Base-by-base conservation (phyloP, 2,888 invertebrate species). In the Agrotis puta region DNA sequence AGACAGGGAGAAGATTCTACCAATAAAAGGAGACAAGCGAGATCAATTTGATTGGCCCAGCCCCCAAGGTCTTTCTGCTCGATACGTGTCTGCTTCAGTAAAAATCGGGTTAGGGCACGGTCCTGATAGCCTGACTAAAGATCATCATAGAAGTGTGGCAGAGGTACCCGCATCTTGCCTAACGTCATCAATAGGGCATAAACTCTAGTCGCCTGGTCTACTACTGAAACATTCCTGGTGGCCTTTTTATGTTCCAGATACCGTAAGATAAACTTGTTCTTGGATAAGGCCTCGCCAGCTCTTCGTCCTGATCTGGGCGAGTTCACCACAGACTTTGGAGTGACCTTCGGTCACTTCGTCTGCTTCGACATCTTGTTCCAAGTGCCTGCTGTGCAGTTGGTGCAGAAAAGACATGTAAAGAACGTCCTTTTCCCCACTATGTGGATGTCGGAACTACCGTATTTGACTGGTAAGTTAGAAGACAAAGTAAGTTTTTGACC, bases 381-480 rank as follows among this genome's bases (percentile, higher is more conserved):
- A 84, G 93, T 96, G 6, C 98, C 98, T 0, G 96, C 97, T 0
- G 92, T 97, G 11, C 94, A 96, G 73, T 91, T 97, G 14, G 94
- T 97, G 0, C 91, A 95, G 77, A 93, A 96, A 65, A 83, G 92
- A 3, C 94, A 96, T 1, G 86, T 97, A 1, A 97, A 96, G n/a
- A 97, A 98, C 83, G 91, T 98, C 14, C 91, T 97, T 1, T 98
- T 97, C 83, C 96, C 98, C 0, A 97, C 97, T 0, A 97, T 98
- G 92, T 99, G 98, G 98, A 97, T 97, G 85, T 98, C 98, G 0
- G 97, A 98, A 87, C 90, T 98, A 74, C 98, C 99, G 0, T 98
- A 97, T 88, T 91, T 98, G 64, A 97, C 97, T 81, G 97, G 97
- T 97, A 83, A 62, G 61, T 53, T 33, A 33, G 33, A 33, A 33